A percentile compares a stretch with the other conserved stretches of the same genome.
These are phyloP conservation scores for Coregonus sp. DNA, from an alignment of 2,797 vertebrate genomes.

Conservation along the genomic window DNA sequence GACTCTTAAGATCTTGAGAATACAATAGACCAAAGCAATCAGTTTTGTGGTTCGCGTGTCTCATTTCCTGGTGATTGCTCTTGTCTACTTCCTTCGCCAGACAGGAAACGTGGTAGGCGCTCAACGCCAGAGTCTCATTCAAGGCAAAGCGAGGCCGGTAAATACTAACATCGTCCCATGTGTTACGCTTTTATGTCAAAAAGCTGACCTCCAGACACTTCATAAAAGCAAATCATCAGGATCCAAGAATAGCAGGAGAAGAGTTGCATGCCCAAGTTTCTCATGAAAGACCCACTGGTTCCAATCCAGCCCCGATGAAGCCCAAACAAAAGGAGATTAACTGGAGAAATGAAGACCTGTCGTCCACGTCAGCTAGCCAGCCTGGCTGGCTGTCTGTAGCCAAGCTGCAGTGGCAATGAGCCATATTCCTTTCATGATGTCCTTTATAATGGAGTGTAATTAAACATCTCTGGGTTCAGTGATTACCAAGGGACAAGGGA, in stretches of 20 bases:
- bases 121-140: conserved; percentile 20
- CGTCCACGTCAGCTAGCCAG: conserved; percentile 54
- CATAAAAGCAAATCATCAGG: conserved; percentile 68
- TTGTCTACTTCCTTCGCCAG: conserved; percentile 26
- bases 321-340: conserved; percentile 63
- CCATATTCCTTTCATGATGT: conserved; percentile 75
- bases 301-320: conserved; percentile 54
- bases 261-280: conserved; percentile 53
- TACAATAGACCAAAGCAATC: not conserved
- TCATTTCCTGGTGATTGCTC: conserved; percentile 24
- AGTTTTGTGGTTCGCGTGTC: not conserved
- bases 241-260: conserved; percentile 59
- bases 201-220: conserved; percentile 42
- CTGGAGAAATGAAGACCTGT: conserved; percentile 66
- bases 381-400: conserved; percentile 61
- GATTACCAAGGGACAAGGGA: conserved; percentile 53
- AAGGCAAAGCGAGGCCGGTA: not conserved
- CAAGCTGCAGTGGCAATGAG: conserved; percentile 69
- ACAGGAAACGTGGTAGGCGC: conserved; percentile 24
- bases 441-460: conserved; percentile 76
- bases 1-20: conserved; percentile 20
- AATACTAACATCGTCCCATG: too few relatives aligned
- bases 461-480: conserved; percentile 68
- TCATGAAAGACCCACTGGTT: conserved; percentile 43
- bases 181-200: not conserved